Evolutionary conservation across 1,140 invertebrate genomes (phyloP).

Genomic region (Metaphire vulgaris): DNA sequence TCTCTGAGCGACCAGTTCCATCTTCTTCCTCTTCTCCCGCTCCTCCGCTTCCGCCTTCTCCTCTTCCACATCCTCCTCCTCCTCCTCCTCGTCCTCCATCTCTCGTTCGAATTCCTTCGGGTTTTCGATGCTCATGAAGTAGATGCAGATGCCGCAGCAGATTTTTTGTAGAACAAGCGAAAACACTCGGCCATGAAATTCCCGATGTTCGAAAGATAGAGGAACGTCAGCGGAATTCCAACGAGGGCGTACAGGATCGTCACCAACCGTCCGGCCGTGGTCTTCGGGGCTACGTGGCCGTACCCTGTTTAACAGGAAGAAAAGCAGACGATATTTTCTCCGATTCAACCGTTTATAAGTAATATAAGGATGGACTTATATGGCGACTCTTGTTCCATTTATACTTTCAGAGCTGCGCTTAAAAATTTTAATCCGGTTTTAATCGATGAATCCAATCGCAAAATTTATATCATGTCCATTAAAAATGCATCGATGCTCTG

Average conservation of each 20-base stretch:
- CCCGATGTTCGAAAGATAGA: conserved; percentile 78
- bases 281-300: conserved; percentile 88
- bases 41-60: background rate
- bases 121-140: background rate
- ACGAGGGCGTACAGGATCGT: conserved; percentile 80
- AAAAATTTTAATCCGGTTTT: too few species aligned
- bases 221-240: conserved; percentile 78
- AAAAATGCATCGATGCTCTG: too few species aligned
- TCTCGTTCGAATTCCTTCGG: too few species aligned
- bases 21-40: background rate
- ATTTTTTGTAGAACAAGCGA: conserved; percentile 38
- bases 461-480: too few species aligned
- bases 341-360: too few species aligned
- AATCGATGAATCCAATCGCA: too few species aligned
- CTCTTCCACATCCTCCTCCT: too few species aligned
- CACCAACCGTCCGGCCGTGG: conserved; percentile 69
- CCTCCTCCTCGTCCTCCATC: too few species aligned
- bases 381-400: too few species aligned
- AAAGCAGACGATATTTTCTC: conserved; percentile 31
- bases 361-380: too few species aligned
- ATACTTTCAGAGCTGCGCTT: too few species aligned
- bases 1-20: background rate
- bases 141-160: conserved; percentile 33
- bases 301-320: conserved; percentile 73
- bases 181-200: conserved; percentile 37